Conservation (phyloP, 2,113 vertebrate species). For the Cheirogaleus medius region DNA sequence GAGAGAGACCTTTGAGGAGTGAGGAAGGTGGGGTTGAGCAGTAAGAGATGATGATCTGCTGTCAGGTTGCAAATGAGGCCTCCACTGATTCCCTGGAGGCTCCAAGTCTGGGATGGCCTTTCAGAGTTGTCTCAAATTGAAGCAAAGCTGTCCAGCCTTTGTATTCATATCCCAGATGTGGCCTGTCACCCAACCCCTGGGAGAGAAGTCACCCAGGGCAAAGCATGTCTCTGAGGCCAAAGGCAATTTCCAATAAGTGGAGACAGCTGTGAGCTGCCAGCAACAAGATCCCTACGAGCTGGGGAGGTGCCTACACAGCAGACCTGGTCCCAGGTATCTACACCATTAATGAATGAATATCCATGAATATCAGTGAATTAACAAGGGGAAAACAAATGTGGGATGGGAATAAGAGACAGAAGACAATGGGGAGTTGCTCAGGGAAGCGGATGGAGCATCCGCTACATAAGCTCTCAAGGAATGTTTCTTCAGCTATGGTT, state of each 20-base stretch:
- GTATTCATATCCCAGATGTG: neutral
- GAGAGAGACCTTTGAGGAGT: neutral
- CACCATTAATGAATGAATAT: neutral
- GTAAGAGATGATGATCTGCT: neutral
- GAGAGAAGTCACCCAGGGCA: neutral
- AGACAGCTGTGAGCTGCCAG: neutral
- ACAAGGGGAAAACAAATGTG: neutral
- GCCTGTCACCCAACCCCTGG: neutral
- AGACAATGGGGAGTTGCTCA: neutral
- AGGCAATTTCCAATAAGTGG: neutral
- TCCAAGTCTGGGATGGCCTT: neutral
- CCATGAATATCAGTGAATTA: neutral
- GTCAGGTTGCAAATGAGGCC: neutral
- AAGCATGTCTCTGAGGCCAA: neutral
- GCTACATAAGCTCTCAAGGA: neutral
- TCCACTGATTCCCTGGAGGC: neutral
- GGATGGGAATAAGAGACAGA: neutral
- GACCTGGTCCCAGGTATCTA: neutral
- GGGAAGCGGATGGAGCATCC: rapidly evolving
- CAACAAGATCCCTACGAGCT: neutral
- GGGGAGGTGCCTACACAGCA: neutral
- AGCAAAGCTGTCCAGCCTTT: neutral
- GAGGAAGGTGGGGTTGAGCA: neutral
- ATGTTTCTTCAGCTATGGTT: neutral
- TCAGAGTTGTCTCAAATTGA: neutral